Conservation (phyloP, 2,888 invertebrate species). For the Caenorhabditis sp. region DNA sequence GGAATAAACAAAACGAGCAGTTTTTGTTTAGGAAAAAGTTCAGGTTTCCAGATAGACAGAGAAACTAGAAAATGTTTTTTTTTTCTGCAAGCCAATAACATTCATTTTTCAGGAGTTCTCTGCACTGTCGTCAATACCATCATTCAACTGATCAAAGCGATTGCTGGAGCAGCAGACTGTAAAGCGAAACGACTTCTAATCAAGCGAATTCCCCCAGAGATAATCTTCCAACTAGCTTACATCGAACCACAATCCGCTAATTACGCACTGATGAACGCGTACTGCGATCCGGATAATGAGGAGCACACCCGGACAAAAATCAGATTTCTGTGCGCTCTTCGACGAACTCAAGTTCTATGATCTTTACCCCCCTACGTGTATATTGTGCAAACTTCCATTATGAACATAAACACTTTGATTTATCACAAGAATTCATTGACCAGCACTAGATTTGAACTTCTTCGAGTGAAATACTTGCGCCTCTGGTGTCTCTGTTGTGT, state of each 20-base stretch:
- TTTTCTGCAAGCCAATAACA: background rate
- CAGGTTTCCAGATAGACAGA: background rate
- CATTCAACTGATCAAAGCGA: constrained; percentile 43
- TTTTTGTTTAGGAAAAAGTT: constrained; percentile 42
- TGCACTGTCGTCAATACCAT: constrained; percentile 34
- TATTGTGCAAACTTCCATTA: background rate
- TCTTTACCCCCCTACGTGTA: constrained; percentile 5
- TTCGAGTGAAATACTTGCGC: constrained; percentile 64
- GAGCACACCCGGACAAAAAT: constrained; percentile 34
- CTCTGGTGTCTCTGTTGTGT: constrained; percentile 53
- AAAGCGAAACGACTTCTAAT: constrained; percentile 48
- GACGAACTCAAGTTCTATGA: constrained; percentile 2
- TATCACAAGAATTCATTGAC: constrained; percentile 33
- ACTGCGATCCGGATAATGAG: constrained; percentile 40
- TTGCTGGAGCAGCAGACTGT: constrained; percentile 54
- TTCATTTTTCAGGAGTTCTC: constrained; percentile 43
- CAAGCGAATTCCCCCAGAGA: constrained; percentile 30
- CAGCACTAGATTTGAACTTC: constrained; percentile 64
- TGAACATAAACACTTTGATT: background rate
- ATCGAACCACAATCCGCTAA: constrained; percentile 44
- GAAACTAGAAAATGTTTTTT: constrained; percentile 7
- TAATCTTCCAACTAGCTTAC: constrained; percentile 54
- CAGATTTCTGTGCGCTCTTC: constrained; percentile 36
- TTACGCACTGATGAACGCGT: constrained; percentile 30
- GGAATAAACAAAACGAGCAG: constrained; percentile 22